Percentiles rank a stretch among this genome's conserved stretches.
These are phyloP conservation scores for Cydia pomonella DNA, from an alignment of 1,140 invertebrate species.

Conservation along the genomic window DNA sequence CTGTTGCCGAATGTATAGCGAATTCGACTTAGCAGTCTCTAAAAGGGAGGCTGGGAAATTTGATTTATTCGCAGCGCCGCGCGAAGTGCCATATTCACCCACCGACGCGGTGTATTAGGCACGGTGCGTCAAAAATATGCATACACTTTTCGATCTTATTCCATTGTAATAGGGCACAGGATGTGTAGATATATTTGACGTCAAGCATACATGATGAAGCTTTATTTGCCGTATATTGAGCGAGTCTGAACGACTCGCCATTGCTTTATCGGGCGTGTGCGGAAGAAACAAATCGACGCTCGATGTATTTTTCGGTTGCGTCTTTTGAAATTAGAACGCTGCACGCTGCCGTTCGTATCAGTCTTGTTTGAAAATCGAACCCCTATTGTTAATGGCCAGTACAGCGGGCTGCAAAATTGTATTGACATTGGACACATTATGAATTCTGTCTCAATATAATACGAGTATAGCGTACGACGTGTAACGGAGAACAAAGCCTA, in stretches of 20 bases:
- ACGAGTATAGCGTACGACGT: too few species aligned
- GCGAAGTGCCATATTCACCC: slow-evolving; percentile 71
- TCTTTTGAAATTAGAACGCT: slow-evolving; percentile 18
- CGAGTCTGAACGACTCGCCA: slow-evolving; percentile 49
- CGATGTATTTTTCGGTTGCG: slow-evolving; percentile 12
- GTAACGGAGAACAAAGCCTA: too few species aligned
- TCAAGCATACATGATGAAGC: slow-evolving; percentile 58
- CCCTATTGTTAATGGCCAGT: not conserved
- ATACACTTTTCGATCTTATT: not conserved
- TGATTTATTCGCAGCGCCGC: slow-evolving; percentile 74
- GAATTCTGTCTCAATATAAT: too few species aligned
- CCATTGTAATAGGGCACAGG: not conserved
- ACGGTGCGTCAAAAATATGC: not conserved
- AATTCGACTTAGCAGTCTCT: slow-evolving; percentile 52
- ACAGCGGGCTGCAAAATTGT: not conserved
- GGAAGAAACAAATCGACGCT: slow-evolving; percentile 23
- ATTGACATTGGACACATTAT: too few species aligned
- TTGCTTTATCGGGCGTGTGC: slow-evolving; percentile 26
- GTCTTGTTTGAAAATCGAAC: not conserved
- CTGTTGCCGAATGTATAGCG: slow-evolving; percentile 44
- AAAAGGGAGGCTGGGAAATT: slow-evolving; percentile 51
- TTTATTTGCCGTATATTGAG: slow-evolving; percentile 75
- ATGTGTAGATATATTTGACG: not conserved
- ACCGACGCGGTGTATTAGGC: slow-evolving; percentile 67
- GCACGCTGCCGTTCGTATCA: not conserved